A percentile compares a stretch with the other conserved stretches of the same genome.
These are phyloP conservation scores for Zosterops lateralis DNA, from an alignment of 2,113 vertebrate genomes.

Conservation along the genomic window DNA sequence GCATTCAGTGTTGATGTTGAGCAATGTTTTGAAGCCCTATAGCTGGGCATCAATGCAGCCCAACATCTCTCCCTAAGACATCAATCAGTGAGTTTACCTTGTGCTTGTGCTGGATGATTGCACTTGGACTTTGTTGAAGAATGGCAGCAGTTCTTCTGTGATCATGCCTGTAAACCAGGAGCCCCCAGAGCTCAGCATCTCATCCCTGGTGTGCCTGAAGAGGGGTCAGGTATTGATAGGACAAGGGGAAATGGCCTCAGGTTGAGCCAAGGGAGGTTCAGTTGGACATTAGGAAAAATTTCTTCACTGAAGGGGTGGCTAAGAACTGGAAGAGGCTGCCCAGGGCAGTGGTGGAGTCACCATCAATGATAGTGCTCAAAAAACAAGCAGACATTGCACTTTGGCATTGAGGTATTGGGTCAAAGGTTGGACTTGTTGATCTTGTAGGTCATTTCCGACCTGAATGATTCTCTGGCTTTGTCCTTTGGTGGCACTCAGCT, in stretches of 20 bases:
- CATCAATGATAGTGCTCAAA: neutral
- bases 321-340: neutral
- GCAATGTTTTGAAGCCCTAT: neutral
- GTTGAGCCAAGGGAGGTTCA: neutral
- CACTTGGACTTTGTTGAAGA: neutral
- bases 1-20: neutral
- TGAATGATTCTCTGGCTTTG: neutral
- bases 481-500: neutral
- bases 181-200: neutral
- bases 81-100: rapidly evolving
- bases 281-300: neutral
- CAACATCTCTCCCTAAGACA: neutral
- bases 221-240: neutral
- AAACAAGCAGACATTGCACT: neutral
- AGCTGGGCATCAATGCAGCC: neutral
- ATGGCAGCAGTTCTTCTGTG: neutral
- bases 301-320: neutral
- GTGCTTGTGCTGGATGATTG: neutral
- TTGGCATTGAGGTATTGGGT: neutral
- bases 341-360: neutral
- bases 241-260: neutral
- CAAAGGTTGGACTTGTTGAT: neutral
- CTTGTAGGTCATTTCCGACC: neutral
- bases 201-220: neutral
- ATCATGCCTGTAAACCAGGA: neutral